Base-by-base conservation (phyloP, 2,113 vertebrate species). In the Sylvietta virens region DNA sequence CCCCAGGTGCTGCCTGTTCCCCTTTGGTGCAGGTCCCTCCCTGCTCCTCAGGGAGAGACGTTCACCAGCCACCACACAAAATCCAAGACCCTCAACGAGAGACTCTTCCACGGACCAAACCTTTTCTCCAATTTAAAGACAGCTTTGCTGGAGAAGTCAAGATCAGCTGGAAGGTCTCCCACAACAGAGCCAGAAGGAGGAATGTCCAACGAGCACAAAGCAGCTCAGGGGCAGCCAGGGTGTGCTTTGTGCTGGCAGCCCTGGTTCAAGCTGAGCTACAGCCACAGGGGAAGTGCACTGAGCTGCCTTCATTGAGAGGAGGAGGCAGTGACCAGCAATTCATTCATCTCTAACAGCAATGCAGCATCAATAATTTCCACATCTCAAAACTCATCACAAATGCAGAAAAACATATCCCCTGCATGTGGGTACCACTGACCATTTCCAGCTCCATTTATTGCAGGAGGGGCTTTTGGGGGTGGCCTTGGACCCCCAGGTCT, bases 171-270 rank as follows among this genome's bases (percentile, higher is more conserved):
- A 84, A 19, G 16, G 3, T 65, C 30, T 84, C 73, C 73, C 72
- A 50, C 73, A 67, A 33, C 18, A 48, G 39, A 85, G 58, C 20
- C 69, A 71, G 74, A 39, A 66, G n/a, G 31, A 69, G 37, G 48
- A 69, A 76, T 30, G 44, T 60, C 45, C 79, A 39, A 44, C 53
- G 44, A 37, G 30, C 27, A 24, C 10, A 45, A 50, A 79, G 71
- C 57, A 93, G 56, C 64, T 50, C 35, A 6, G 21, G 35, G 35
- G 11, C 50, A 92, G 48, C 12, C 0, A 0, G 74, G 42, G 53
- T 1, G 2, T 0, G 1, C 22, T 56, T 60, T 87, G 31, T 2
- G 2, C 40, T 82, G 92, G 28, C 26, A 57, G 2, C 27, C 10
- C 64, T 18, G 10, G 23, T 17, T 50, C 0, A 0, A 78, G 48